A percentile compares a stretch with the other conserved stretches of the same genome.
phyloP scores from a whole-genome alignment of 2,797 vertebrate genomes.

The Phaenicophaeus curvirostris region DNA sequence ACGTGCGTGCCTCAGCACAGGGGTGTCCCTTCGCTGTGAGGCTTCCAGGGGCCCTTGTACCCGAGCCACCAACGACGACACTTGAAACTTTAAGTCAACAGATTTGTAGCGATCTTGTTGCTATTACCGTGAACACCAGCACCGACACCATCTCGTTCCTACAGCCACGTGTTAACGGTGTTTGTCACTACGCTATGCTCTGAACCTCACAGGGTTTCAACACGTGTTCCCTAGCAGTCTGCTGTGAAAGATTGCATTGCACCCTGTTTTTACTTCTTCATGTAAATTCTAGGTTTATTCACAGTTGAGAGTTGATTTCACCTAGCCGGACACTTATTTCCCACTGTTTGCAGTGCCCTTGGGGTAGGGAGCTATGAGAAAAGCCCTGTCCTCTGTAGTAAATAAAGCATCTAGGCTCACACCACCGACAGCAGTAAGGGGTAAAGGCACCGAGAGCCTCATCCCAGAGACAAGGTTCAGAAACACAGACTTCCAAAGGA shows the following conservation, averaged over 20 bases:
- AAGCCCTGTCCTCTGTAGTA: not conserved
- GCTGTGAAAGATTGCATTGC: not conserved
- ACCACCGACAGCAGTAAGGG: rapidly evolving
- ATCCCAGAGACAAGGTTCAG: rapidly evolving
- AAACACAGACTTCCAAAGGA: not conserved
- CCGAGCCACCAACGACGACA: not conserved
- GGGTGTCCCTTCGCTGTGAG: not conserved
- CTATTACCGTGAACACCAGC: rapidly evolving
- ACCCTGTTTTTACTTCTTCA: not conserved
- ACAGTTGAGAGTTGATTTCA: not conserved
- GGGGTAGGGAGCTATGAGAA: not conserved
- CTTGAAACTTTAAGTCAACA: not conserved
- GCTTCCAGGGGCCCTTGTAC: not conserved
- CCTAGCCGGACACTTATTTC: rapidly evolving
- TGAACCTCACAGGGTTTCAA: not conserved
- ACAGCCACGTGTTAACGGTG: rapidly evolving
- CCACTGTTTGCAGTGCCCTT: not conserved
- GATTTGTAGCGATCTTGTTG: rapidly evolving
- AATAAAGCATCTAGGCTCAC: not conserved
- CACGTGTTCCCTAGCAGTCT: not conserved
- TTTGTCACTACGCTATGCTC: rapidly evolving
- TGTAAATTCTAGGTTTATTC: rapidly evolving
- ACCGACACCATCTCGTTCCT: not conserved
- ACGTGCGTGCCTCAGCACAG: rapidly evolving
- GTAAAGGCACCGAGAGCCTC: not conserved